phyloP scores from a whole-genome alignment of 2,888 invertebrate genomes.

The Volucella bombylans region DNA sequence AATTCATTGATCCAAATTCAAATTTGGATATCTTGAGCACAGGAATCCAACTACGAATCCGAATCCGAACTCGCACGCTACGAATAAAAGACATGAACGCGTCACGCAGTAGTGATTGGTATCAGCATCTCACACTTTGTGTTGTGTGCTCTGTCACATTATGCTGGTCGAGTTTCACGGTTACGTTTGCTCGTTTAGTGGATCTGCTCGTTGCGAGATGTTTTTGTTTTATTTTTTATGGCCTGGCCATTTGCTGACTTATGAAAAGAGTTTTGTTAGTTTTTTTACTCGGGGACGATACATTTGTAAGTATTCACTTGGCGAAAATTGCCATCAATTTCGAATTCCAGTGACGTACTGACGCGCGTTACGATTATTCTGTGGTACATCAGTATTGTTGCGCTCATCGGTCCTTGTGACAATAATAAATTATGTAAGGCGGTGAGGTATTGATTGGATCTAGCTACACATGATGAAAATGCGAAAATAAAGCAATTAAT shows the following conservation, averaged over 20 bases:
- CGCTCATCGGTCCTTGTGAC: slow-evolving; percentile 4
- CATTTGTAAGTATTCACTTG: slow-evolving; percentile 15
- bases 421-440: slow-evolving; percentile 36
- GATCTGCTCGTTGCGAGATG: no score
- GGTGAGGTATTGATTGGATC: slow-evolving; percentile 6
- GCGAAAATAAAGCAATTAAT: slow-evolving; percentile 34
- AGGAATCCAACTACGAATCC: slow-evolving; percentile 12
- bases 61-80: background rate
- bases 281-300: background rate
- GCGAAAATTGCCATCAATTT: slow-evolving; percentile 46
- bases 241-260: slow-evolving; percentile 20
- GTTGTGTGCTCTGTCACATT: slow-evolving; percentile 1
- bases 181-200: slow-evolving; percentile 7
- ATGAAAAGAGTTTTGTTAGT: slow-evolving; percentile 2
- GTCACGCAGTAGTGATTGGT: slow-evolving; percentile 57
- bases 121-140: slow-evolving; percentile 43
- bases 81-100: slow-evolving; percentile 14
- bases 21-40: slow-evolving; percentile 57
- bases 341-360: slow-evolving; percentile 50
- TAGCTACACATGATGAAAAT: background rate
- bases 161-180: slow-evolving; percentile 2
- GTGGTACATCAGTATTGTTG: background rate
- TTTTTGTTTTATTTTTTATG: slow-evolving; percentile 14
- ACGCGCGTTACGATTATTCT: background rate
- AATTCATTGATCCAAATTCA: slow-evolving; percentile 73